These are phyloP conservation scores for Dipodomys ordii DNA, from an alignment of 2,113 vertebrate species.

Conservation along the genomic window DNA sequence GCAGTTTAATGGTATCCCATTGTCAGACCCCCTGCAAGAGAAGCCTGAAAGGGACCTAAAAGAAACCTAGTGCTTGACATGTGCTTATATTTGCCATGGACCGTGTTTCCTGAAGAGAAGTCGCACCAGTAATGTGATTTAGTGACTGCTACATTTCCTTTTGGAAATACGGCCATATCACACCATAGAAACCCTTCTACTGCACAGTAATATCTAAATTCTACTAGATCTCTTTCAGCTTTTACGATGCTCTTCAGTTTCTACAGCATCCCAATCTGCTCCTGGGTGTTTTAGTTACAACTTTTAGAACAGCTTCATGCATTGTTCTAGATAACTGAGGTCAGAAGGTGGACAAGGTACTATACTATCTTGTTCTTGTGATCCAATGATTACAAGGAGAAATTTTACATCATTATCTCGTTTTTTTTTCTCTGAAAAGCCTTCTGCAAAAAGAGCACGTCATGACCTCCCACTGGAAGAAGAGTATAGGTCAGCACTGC, in stretches of 20 bases:
- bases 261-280: no score
- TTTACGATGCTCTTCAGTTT: no score
- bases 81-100: conserved; percentile 98
- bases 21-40: no score
- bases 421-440: conserved; percentile 51
- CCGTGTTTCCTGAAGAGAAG: conserved; percentile 92
- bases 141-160: conserved; percentile 97
- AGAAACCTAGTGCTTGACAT: conserved; percentile 90
- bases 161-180: no score
- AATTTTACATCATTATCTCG: no score
- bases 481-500: conserved; percentile 88
- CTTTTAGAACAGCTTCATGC: not conserved
- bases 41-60: no score
- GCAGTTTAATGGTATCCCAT: no score
- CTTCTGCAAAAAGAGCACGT: conserved; percentile 90
- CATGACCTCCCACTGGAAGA: conserved; percentile 86
- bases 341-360: no score
- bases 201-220: no score
- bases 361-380: not conserved
- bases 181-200: no score
- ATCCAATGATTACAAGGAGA: not conserved
- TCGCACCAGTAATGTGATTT: conserved; percentile 95
- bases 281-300: not conserved
- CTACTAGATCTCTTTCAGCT: no score
- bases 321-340: not conserved